Base-by-base conservation (phyloP, 2,888 invertebrate species). In the Prosopocoilus inquinatus region DNA sequence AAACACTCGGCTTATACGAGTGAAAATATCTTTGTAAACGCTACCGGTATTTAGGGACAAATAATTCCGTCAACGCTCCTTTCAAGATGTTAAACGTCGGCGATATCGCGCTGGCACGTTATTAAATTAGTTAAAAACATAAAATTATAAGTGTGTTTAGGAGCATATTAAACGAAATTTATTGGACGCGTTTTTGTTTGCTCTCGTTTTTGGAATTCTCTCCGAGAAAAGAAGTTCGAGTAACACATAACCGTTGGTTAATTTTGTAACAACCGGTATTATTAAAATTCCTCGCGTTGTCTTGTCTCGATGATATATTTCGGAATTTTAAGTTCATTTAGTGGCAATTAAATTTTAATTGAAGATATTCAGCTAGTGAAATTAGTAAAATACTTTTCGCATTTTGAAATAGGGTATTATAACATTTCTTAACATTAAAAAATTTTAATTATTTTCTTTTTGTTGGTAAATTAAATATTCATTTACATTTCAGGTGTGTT, bases 31-130 rank as follows among this genome's bases (percentile, higher is more conserved):
- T 47, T 36, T 41, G 51, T 56, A 63, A 59, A 63, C 59, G 56
- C 49, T 59, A 60, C 58, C 58, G 60, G 63, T 64, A 62, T 65
- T 65, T 65, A 65, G 58, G 61, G 64, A 60, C 56, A 57, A 59
- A 64, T 66, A 66, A 63, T 61, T 66, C 65, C 55, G 58, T 66
- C 65, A 56, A 45, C 65, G 56, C 15, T 41, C 47, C 51, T 56
- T 52, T 52, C 48, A 48, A 56, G 56, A 52, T 53, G 53, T 49
- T 44, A 33, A 48, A 39, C 52, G 56, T 56, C 56, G 47, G 15
- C 44, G 39, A 44, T 36, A 52, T 52, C 47, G 47, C 45, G 35
- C 52, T 56, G 48, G 48, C 56, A 56, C 56, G 41, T 51, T 52
- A 56, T 52, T 56, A 56, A 56, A 56, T 56, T 56, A 56, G 56